Conservation (phyloP, 2,113 vertebrate species). For the Xiphophorus maculatus region DNA sequence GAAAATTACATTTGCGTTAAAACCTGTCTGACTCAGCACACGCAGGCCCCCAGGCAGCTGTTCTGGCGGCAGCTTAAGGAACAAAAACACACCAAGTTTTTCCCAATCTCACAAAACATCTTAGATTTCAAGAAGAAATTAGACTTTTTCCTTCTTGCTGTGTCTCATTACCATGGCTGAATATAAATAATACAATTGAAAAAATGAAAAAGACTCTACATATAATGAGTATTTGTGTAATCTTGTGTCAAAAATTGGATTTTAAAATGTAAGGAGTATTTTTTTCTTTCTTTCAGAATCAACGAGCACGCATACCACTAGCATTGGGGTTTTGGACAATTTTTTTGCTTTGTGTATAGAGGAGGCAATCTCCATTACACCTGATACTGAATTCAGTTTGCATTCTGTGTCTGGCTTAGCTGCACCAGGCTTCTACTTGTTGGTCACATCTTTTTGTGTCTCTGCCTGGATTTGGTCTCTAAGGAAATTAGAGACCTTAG, state of each 20-base stretch:
- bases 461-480: background rate
- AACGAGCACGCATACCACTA: no score
- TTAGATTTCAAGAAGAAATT: background rate
- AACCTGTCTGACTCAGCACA: background rate
- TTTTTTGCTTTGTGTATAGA: background rate
- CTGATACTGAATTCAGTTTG: background rate
- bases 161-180: background rate
- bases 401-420: background rate
- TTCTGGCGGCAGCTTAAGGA: background rate
- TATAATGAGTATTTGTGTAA: background rate
- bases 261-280: no score
- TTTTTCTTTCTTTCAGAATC: no score
- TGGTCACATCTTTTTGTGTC: background rate
- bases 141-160: background rate
- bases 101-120: background rate
- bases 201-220: background rate
- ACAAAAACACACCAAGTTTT: background rate
- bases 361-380: background rate
- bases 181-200: background rate
- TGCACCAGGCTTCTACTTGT: background rate
- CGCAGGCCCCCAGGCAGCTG: background rate
- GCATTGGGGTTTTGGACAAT: no score
- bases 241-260: background rate
- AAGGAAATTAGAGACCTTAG: background rate
- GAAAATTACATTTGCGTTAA: conserved; percentile 9